Evolutionary conservation across 2,113 vertebrate genomes (phyloP).

Genomic region (Phylloscopus trochiloides): DNA sequence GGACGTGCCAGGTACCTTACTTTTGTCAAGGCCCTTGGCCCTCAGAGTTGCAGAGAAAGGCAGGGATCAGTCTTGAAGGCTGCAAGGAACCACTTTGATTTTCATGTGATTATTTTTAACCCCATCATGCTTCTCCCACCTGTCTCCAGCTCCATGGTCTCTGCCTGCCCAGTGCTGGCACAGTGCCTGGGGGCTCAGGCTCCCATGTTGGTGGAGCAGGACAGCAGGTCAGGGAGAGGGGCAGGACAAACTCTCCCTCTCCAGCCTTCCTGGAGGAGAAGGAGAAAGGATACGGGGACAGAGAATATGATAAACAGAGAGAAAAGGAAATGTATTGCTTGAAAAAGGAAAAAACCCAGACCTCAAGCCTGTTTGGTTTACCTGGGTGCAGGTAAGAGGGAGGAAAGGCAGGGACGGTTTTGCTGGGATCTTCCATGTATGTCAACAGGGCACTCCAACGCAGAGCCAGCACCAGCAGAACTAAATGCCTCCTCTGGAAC

Average conservation of each 20-base stretch:
- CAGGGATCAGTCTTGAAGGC: neutral
- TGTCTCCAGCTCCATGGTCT: neutral
- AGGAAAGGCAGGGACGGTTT: neutral
- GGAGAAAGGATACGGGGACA: neutral
- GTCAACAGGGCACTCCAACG: neutral
- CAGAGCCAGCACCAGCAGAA: neutral
- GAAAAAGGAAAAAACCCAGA: neutral
- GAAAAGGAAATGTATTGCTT: neutral
- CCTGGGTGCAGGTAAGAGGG: neutral
- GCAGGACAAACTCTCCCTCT: neutral
- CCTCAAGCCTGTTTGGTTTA: neutral
- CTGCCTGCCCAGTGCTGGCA: neutral
- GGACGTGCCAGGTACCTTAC: neutral
- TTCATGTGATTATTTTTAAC: neutral
- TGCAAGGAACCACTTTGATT: neutral
- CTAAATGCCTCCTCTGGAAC: neutral
- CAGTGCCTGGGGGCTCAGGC: neutral
- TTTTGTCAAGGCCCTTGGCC: neutral
- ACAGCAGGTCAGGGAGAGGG: neutral
- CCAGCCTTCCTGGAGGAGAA: neutral
- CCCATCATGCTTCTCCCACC: neutral
- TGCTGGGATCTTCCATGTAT: neutral
- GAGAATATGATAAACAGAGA: neutral
- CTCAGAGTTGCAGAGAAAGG: neutral
- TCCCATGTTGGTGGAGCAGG: neutral